A percentile compares a stretch with the other conserved stretches of the same genome.
phyloP scores from a whole-genome alignment of 2,113 vertebrate species.

The Otocyon megalotis region DNA sequence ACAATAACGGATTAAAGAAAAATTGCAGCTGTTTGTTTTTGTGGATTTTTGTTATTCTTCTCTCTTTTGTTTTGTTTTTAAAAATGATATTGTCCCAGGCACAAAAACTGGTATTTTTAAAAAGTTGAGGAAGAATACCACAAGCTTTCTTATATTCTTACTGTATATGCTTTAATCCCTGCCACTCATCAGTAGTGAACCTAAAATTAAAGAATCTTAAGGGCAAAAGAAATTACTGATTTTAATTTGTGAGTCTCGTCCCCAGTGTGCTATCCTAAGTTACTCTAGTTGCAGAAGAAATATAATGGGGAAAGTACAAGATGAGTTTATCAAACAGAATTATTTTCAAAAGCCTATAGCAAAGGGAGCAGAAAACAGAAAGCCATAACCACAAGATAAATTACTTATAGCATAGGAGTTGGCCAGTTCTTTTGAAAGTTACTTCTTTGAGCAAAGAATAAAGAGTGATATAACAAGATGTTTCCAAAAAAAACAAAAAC shows the following conservation, averaged over 20 bases:
- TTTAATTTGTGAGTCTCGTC: constrained; percentile 19
- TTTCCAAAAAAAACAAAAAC: no score
- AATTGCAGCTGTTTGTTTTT: neutral
- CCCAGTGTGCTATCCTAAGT: neutral
- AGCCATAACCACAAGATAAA: neutral
- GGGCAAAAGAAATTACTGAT: constrained; percentile 10
- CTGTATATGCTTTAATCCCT: neutral
- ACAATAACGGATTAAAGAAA: constrained; percentile 13
- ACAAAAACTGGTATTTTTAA: constrained; percentile 15
- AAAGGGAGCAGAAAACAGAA: neutral
- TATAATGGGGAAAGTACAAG: neutral
- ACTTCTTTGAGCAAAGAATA: constrained; percentile 51
- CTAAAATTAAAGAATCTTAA: constrained; percentile 37
- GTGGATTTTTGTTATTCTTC: neutral
- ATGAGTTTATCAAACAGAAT: neutral
- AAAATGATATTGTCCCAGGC: neutral
- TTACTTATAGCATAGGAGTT: neutral
- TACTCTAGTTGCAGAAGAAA: neutral
- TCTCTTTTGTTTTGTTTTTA: neutral
- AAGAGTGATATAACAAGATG: constrained; percentile 57
- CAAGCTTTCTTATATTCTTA: constrained; percentile 41
- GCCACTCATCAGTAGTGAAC: neutral
- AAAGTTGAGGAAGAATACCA: neutral
- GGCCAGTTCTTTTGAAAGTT: neutral
- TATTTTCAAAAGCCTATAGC: neutral